Evolutionary conservation across 2,113 vertebrate species (phyloP).

Genomic region (Gymnorhina tibicen): DNA sequence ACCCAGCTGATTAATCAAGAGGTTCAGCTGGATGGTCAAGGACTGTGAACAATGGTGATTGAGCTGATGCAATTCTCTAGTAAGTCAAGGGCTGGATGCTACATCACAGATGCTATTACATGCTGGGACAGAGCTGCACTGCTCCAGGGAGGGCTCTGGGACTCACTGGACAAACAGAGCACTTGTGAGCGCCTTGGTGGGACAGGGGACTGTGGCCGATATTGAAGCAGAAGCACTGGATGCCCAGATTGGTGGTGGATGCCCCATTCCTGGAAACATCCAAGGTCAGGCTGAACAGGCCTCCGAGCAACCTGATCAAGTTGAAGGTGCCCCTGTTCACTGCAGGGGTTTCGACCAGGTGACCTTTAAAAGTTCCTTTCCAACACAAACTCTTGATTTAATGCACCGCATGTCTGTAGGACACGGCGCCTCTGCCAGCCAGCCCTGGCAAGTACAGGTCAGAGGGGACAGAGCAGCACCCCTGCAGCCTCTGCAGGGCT

Average conservation of each 20-base stretch:
- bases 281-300: background rate
- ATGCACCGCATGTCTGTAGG: background rate
- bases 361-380: background rate
- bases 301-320: background rate
- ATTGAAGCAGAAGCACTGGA: background rate
- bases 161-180: background rate
- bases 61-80: background rate
- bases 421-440: background rate
- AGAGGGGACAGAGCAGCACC: background rate
- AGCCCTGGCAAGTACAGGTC: background rate
- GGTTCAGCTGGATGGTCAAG: background rate
- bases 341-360: background rate
- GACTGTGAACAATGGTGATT: background rate
- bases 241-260: background rate
- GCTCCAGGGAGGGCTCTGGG: background rate
- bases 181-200: background rate
- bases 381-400: background rate
- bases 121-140: background rate
- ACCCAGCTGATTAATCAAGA: background rate
- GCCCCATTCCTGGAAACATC: background rate
- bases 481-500: background rate
- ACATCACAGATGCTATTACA: background rate
- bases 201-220: background rate
- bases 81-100: background rate
- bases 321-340: no score